These are phyloP conservation scores for Listronotus bonariensis DNA, from an alignment of 1,140 invertebrate species.

Conservation along the genomic window DNA sequence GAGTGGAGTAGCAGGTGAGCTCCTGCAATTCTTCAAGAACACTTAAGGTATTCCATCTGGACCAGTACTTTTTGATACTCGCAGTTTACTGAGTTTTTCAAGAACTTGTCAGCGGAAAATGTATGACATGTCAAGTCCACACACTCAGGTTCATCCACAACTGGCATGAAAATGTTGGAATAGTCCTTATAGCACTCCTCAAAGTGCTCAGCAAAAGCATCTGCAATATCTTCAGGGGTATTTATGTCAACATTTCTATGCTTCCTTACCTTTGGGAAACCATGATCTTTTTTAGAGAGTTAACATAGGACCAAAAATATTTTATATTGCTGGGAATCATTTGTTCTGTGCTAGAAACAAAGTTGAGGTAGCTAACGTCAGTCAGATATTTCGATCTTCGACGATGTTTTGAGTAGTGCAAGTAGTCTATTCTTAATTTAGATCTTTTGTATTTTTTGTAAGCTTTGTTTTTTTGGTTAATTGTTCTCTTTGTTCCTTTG, in stretches of 20 bases:
- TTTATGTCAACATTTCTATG: background rate
- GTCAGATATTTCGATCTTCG: background rate
- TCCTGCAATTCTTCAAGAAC: too few species aligned
- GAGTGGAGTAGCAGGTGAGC: too few species aligned
- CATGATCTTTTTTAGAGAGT: background rate
- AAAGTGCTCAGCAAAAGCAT: constrained; percentile 16
- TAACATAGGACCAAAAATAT: constrained; percentile 13
- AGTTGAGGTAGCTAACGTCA: background rate
- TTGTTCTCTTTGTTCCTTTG: too few species aligned
- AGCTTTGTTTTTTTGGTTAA: too few species aligned
- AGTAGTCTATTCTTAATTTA: too few species aligned
- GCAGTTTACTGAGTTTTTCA: too few species aligned
- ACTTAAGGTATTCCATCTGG: too few species aligned
- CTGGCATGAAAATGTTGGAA: background rate
- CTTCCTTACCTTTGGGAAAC: background rate
- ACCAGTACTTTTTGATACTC: too few species aligned
- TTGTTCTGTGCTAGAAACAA: constrained; percentile 8
- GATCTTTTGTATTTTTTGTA: too few species aligned
- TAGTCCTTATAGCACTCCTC: constrained; percentile 2
- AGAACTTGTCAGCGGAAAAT: background rate
- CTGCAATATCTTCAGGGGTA: constrained; percentile 1
- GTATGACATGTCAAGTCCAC: background rate
- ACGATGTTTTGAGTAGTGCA: background rate
- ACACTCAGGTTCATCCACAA: background rate
- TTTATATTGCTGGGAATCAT: constrained; percentile 7